phyloP scores from a whole-genome alignment of 2,113 vertebrate species.

The Aplodontia rufa region DNA sequence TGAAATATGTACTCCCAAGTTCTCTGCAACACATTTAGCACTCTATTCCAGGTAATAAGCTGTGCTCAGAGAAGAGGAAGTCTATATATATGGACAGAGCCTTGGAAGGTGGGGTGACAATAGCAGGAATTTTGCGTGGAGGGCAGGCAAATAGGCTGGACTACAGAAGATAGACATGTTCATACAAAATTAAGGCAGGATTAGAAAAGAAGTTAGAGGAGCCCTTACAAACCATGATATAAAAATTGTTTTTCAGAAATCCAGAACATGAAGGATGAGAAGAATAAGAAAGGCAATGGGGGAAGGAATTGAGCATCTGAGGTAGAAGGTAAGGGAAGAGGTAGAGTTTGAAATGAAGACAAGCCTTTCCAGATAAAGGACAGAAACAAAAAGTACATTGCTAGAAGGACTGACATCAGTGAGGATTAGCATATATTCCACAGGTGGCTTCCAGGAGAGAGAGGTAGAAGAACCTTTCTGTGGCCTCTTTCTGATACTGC shows the following conservation, averaged over 20 bases:
- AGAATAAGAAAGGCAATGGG: constrained; percentile 23
- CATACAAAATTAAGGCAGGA: constrained; percentile 23
- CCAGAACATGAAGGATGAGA: constrained; percentile 22
- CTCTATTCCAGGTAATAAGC: constrained; percentile 15
- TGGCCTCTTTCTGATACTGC: not conserved
- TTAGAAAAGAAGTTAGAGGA: not conserved
- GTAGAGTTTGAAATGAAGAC: constrained; percentile 47
- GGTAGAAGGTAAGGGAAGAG: not conserved
- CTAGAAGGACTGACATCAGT: not conserved
- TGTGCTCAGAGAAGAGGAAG: not conserved
- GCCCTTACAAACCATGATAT: constrained; percentile 23
- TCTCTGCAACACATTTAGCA: not conserved
- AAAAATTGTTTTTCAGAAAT: constrained; percentile 10
- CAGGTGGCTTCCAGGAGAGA: not conserved
- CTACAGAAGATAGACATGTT: not conserved
- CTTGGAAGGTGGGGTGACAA: not conserved
- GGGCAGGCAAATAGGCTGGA: not conserved
- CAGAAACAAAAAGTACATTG: constrained; percentile 3
- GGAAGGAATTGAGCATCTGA: constrained; percentile 30
- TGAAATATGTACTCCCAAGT: not conserved
- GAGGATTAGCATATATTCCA: not conserved
- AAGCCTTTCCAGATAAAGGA: constrained; percentile 26
- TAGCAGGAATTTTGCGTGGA: not conserved
- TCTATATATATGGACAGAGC: not conserved
- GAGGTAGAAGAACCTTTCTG: not conserved